These are phyloP conservation scores for Carposina sasakii DNA, from an alignment of 1,140 invertebrate species.

Conservation along the genomic window DNA sequence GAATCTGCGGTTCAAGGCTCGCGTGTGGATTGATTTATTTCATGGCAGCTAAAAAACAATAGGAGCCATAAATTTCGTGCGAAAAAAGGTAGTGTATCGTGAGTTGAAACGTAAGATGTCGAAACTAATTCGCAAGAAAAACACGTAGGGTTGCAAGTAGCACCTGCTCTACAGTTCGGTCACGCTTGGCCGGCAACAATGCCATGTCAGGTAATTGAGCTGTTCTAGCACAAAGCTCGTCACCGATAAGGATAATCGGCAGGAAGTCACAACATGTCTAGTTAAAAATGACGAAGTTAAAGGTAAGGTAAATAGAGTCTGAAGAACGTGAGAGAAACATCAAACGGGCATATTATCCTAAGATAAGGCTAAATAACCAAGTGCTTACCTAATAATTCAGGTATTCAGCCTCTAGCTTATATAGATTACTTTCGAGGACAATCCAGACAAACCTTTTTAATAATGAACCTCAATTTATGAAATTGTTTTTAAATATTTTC, in stretches of 20 bases:
- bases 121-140: constrained; percentile 13
- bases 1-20: constrained; percentile 52
- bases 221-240: constrained; percentile 50
- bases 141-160: constrained; percentile 50
- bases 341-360: too few relatives aligned
- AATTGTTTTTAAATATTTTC: too few relatives aligned
- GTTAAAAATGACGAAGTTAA: neutral
- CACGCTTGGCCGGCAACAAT: constrained; percentile 60
- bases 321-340: too few relatives aligned
- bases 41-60: constrained; percentile 36
- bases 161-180: constrained; percentile 51
- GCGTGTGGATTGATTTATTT: constrained; percentile 31
- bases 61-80: constrained; percentile 20
- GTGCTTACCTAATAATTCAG: too few relatives aligned
- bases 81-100: constrained; percentile 12
- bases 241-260: constrained; percentile 53
- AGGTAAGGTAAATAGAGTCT: too few relatives aligned
- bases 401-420: too few relatives aligned
- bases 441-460: too few relatives aligned
- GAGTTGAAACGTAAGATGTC: constrained; percentile 15
- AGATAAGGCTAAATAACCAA: too few relatives aligned
- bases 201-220: constrained; percentile 50
- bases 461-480: too few relatives aligned
- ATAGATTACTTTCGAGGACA: too few relatives aligned
- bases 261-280: constrained; percentile 30